These are phyloP conservation scores for Pogona vitticeps DNA, from an alignment of 2,113 vertebrate genomes.

Conservation along the genomic window DNA sequence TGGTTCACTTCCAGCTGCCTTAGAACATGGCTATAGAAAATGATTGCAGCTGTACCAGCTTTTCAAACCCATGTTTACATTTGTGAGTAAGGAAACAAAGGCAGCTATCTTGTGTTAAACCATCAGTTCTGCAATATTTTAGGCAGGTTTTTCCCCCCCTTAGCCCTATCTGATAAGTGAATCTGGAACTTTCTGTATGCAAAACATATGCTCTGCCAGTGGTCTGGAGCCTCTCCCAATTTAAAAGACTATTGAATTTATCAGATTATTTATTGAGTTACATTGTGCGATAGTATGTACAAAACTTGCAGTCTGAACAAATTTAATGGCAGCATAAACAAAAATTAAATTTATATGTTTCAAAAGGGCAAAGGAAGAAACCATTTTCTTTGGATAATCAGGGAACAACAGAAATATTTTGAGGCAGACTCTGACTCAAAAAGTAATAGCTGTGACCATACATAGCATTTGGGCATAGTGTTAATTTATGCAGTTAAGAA, in stretches of 20 bases:
- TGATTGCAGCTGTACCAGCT: not conserved
- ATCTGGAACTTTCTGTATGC: too few species aligned
- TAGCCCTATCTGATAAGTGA: too few species aligned
- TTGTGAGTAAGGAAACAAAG: not conserved
- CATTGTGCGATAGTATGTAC: not conserved
- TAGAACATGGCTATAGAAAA: not conserved
- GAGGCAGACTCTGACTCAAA: not conserved
- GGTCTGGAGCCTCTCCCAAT: too few species aligned
- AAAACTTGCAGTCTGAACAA: not conserved
- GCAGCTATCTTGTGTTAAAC: too few species aligned
- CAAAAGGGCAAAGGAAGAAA: not conserved
- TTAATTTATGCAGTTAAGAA: conserved; percentile 4
- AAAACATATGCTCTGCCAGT: too few species aligned
- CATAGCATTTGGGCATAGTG: not conserved
- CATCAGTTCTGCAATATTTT: too few species aligned
- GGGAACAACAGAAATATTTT: not conserved
- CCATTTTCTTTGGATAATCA: not conserved
- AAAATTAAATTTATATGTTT: not conserved
- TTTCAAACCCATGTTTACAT: not conserved
- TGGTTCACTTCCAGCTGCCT: not conserved
- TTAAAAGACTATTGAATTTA: too few species aligned
- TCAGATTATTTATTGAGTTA: not conserved
- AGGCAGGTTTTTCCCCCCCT: too few species aligned
- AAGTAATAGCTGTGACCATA: not conserved
- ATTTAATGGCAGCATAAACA: not conserved